Conservation (phyloP, 2,113 vertebrate genomes). For the Phyllopteryx taeniolatus region DNA sequence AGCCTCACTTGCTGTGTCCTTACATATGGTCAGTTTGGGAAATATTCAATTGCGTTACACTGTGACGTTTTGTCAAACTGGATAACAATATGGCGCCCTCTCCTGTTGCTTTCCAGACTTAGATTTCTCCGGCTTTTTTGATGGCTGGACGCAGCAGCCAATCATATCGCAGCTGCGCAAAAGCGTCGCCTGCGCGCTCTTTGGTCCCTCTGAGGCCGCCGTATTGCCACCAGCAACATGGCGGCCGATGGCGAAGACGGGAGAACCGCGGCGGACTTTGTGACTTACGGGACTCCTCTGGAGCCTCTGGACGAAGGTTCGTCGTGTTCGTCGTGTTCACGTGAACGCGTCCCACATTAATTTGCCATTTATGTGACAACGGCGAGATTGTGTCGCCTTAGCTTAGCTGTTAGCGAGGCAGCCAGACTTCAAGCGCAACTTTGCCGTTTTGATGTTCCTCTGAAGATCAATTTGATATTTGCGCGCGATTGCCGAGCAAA, state of each 20-base stretch:
- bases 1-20: too few relatives aligned
- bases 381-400: background rate
- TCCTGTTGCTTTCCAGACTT: too few relatives aligned
- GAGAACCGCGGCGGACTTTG: conserved; percentile 68
- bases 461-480: background rate
- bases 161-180: background rate
- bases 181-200: background rate
- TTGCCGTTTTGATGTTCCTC: background rate
- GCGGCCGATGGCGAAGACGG: conserved; percentile 72
- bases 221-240: conserved; percentile 67
- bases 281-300: conserved; percentile 77
- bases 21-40: too few relatives aligned
- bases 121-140: too few relatives aligned
- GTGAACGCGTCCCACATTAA: fast-evolving
- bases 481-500: background rate
- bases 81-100: too few relatives aligned
- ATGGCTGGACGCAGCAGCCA: too few relatives aligned
- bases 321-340: fast-evolving
- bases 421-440: background rate
- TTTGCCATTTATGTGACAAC: background rate
- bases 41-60: too few relatives aligned
- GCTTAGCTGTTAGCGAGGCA: background rate
- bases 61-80: too few relatives aligned
- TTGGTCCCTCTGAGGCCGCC: conserved; percentile 33
- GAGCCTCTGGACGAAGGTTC: conserved; percentile 85